A percentile compares a stretch with the other conserved stretches of the same genome.
phyloP scores from a whole-genome alignment of 1,140 invertebrate genomes.

The Steinernema feltiae region DNA sequence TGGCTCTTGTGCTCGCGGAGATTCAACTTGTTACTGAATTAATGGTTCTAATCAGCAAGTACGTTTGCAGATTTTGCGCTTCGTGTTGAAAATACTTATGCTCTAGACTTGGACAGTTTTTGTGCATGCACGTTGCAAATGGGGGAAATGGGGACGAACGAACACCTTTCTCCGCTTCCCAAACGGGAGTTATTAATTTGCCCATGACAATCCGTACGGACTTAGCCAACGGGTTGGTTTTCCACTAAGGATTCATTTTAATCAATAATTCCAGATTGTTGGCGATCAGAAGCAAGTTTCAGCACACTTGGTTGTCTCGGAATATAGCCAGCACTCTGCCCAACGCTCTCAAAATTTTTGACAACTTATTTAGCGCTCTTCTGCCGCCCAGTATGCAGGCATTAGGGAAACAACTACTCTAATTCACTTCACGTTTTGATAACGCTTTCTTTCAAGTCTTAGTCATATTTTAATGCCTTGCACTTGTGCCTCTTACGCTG shows the following conservation, averaged over 20 bases:
- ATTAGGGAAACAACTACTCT: constrained; percentile 40
- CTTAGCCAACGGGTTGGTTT: constrained; percentile 37
- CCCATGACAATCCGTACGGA: constrained; percentile 38
- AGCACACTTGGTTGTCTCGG: constrained; percentile 44
- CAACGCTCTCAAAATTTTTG: constrained; percentile 48
- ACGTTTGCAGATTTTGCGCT: neutral
- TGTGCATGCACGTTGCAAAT: constrained; percentile 31
- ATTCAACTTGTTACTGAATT: constrained; percentile 44
- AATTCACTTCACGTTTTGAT: too few species aligned
- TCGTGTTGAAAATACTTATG: neutral
- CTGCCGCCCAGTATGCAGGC: constrained; percentile 43
- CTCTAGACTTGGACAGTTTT: constrained; percentile 35
- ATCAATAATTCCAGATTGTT: constrained; percentile 27
- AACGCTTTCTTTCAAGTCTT: too few species aligned
- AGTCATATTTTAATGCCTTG: too few species aligned
- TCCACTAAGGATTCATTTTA: neutral
- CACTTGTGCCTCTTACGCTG: too few species aligned
- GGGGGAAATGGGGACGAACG: constrained; percentile 15
- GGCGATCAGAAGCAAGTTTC: constrained; percentile 41
- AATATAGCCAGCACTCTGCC: constrained; percentile 44
- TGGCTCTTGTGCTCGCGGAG: constrained; percentile 41
- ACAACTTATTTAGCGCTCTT: constrained; percentile 43
- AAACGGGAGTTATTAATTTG: constrained; percentile 35
- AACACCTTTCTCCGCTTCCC: constrained; percentile 18
- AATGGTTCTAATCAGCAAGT: constrained; percentile 39